These are phyloP conservation scores for Strongylocentrotus purpuratus DNA, from an alignment of 35 echinoderm and acorn worm genomes.

Conservation along the genomic window DNA sequence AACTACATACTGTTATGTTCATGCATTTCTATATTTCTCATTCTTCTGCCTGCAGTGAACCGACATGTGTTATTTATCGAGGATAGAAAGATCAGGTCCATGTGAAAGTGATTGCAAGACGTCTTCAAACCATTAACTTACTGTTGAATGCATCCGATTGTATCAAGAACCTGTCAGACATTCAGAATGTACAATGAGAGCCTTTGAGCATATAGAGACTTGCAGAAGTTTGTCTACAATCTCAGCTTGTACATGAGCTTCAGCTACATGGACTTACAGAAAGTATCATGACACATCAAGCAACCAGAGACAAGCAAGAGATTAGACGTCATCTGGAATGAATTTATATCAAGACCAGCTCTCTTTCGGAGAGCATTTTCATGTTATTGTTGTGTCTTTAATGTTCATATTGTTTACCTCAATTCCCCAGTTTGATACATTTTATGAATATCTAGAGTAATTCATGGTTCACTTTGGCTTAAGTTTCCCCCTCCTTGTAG, in stretches of 20 bases:
- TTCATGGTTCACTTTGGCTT: too few relatives aligned
- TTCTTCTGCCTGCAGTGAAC: neutral
- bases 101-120: neutral
- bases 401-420: too few relatives aligned
- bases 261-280: neutral
- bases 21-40: neutral
- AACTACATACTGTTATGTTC: neutral
- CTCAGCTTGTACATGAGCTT: neutral
- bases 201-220: neutral
- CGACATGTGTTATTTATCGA: constrained; percentile 28
- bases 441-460: too few relatives aligned
- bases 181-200: neutral
- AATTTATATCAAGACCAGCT: neutral
- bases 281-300: neutral
- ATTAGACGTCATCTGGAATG: neutral
- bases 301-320: neutral
- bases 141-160: neutral
- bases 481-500: too few relatives aligned
- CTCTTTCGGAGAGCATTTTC: too few relatives aligned
- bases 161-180: neutral
- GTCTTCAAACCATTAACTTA: neutral
- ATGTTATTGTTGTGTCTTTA: too few relatives aligned
- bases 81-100: constrained; percentile 22
- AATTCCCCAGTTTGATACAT: too few relatives aligned
- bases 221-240: neutral